A percentile compares a stretch with the other conserved stretches of the same genome.
Conservation (phyloP, 2,888 invertebrate genomes). For the Drosophila crucigera region DNA sequence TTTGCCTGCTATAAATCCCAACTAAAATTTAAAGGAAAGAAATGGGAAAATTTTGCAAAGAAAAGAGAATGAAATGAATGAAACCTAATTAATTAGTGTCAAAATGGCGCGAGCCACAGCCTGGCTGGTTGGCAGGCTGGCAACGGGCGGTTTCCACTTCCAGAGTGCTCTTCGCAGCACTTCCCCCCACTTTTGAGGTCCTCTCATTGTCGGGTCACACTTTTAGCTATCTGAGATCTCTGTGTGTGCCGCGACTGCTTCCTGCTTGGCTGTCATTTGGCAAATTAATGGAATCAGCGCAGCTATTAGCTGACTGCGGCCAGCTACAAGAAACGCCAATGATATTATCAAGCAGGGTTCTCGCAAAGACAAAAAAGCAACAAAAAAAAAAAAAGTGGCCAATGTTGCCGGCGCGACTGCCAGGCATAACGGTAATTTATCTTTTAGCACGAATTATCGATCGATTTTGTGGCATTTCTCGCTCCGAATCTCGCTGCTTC, state of each 20-base stretch:
- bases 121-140: conserved; percentile 1
- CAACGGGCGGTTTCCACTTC: conserved; percentile 3
- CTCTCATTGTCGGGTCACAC: conserved; percentile 26
- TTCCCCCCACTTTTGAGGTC: not conserved
- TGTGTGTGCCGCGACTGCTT: conserved; percentile 23
- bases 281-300: conserved; percentile 79
- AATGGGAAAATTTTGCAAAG: conserved; percentile 1
- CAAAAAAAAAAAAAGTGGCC: conserved; percentile 28
- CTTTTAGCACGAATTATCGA: conserved; percentile 81
- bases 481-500: conserved; percentile 15
- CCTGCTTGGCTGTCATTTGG: conserved; percentile 70
- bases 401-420: conserved; percentile 36
- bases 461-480: conserved; percentile 68
- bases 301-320: conserved; percentile 77
- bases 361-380: conserved; percentile 1
- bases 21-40: conserved; percentile 24
- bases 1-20: conserved; percentile 47
- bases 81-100: conserved; percentile 79
- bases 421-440: conserved; percentile 76
- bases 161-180: conserved; percentile 8
- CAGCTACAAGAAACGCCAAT: conserved; percentile 36
- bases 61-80: conserved; percentile 30
- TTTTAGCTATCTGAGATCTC: conserved; percentile 15
- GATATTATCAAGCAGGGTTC: conserved; percentile 47
- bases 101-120: conserved; percentile 60